phyloP scores from a whole-genome alignment of 2,113 vertebrate genomes.

The Microtus ochrogaster region DNA sequence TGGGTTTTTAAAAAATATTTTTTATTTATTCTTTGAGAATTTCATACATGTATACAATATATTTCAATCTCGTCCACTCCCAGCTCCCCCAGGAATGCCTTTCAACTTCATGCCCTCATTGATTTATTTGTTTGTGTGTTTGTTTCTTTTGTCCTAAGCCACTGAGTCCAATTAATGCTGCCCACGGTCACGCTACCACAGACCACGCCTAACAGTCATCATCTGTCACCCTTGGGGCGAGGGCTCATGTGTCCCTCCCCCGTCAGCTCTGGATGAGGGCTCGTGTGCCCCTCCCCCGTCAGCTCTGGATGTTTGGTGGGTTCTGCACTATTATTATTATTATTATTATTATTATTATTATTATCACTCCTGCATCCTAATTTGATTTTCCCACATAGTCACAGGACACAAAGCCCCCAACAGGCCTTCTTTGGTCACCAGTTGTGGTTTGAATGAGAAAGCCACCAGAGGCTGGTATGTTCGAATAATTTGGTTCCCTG shows the following conservation, averaged over 20 bases:
- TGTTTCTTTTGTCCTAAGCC: not conserved
- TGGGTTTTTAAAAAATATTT: not conserved
- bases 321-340: not conserved
- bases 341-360: not conserved
- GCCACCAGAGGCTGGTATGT: not conserved
- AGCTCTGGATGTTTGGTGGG: not conserved
- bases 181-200: not conserved
- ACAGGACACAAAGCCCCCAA: not conserved
- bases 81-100: not conserved
- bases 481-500: not conserved
- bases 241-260: not conserved
- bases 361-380: not conserved
- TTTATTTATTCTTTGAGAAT: not conserved
- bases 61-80: not conserved
- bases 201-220: not conserved
- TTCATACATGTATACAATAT: not conserved
- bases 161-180: not conserved
- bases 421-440: not conserved
- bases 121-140: not conserved
- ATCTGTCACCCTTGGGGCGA: not conserved
- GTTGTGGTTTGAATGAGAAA: not conserved
- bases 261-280: not conserved
- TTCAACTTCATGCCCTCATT: not conserved
- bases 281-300: not conserved
- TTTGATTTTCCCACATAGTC: not conserved